Evolutionary conservation across 2,888 invertebrate genomes (phyloP).

Genomic region (Suillia variegata): DNA sequence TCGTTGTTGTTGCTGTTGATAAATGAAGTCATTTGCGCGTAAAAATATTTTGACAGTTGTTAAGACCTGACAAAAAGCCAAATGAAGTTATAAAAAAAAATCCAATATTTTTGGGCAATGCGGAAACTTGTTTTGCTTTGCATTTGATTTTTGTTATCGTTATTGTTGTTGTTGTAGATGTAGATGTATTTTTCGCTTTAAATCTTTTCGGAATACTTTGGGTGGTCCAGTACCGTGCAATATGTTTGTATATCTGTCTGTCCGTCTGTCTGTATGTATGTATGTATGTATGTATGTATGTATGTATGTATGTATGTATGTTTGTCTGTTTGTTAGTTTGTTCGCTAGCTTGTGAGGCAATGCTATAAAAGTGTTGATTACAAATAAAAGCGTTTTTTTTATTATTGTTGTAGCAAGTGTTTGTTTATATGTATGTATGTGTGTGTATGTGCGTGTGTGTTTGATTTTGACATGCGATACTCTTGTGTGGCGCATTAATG

Average conservation of each 20-base stretch:
- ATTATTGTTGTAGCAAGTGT: constrained; percentile 5
- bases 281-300: too few relatives aligned
- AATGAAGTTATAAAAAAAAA: constrained; percentile 55
- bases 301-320: too few relatives aligned
- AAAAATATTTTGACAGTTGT: constrained; percentile 53
- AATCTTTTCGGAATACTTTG: constrained; percentile 22
- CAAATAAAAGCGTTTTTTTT: constrained; percentile 16
- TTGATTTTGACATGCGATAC: too few relatives aligned
- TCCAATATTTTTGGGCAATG: constrained; percentile 47
- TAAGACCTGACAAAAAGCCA: constrained; percentile 44
- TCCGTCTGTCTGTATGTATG: too few relatives aligned
- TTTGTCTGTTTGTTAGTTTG: too few relatives aligned
- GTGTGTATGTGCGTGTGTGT: too few relatives aligned
- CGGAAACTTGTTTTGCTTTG: constrained; percentile 42
- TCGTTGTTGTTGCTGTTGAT: constrained; percentile 27
- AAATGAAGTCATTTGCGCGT: constrained; percentile 53
- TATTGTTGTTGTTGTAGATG: too few relatives aligned
- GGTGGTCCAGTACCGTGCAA: constrained; percentile 42
- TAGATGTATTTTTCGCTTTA: too few relatives aligned
- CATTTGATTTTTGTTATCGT: too few relatives aligned
- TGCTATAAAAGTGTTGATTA: constrained; percentile 21
- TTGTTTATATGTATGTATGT: too few relatives aligned
- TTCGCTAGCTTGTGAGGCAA: background rate
- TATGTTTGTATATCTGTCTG: too few relatives aligned
- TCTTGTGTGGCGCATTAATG: background rate